phyloP scores from a whole-genome alignment of 2,888 invertebrate genomes.

The Elysia crispata region DNA sequence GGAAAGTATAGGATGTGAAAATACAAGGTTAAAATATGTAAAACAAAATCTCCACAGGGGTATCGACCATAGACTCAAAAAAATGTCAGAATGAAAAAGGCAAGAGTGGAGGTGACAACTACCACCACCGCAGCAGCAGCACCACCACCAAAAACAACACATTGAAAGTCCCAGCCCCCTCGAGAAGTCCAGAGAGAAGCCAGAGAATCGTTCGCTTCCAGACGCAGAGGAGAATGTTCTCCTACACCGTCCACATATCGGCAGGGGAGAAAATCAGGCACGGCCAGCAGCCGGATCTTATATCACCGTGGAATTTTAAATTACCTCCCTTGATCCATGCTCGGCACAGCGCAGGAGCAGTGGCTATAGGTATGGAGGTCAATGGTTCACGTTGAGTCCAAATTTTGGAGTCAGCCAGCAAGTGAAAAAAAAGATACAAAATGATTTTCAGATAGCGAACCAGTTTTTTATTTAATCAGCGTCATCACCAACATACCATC shows the following conservation, averaged over 20 bases:
- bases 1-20: too few species aligned
- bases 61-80: not conserved
- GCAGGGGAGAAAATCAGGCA: conserved; percentile 46
- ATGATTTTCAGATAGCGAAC: too few species aligned
- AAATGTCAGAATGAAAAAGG: not conserved
- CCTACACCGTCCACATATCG: conserved; percentile 60
- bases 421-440: too few species aligned
- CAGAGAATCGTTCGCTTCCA: conserved; percentile 54
- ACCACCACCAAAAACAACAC: conserved; percentile 1
- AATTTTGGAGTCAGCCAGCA: too few species aligned
- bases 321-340: conserved; percentile 64
- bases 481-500: too few species aligned
- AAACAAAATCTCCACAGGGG: conserved; percentile 1
- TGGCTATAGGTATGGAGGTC: too few species aligned
- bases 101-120: conserved; percentile 14
- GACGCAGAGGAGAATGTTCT: conserved; percentile 62
- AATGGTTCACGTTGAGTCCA: too few species aligned
- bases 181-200: not conserved
- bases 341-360: conserved; percentile 63
- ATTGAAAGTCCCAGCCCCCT: not conserved
- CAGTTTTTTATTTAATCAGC: too few species aligned
- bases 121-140: not conserved
- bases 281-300: conserved; percentile 48
- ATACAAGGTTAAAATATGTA: too few species aligned
- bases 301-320: conserved; percentile 65